Evolutionary conservation across 1,140 invertebrate genomes (phyloP), one percentile per base, ranked within the genome.

Genomic region (Zophobas morio): DNA sequence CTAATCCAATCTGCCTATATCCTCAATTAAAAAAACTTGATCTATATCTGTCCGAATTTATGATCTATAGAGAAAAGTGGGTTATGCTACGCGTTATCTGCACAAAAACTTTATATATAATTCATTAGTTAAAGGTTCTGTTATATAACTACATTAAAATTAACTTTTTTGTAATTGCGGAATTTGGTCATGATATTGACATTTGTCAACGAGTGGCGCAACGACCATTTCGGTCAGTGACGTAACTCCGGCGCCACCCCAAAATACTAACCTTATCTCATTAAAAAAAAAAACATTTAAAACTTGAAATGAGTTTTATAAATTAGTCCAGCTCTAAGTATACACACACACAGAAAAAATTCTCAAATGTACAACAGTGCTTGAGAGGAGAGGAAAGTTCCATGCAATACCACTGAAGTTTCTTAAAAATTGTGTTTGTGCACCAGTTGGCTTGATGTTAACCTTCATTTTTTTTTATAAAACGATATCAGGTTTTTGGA

Each of bases 101-200:
- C 5, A 42, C 60, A 66, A 66, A 66, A 66, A 66, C 60, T 42
- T 66, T 66, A 66, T 66, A 32, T 66, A 72, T 72, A 51, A 54
- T 72, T 72, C 70, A 72, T 66, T 66, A 66, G 70, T 51, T 40
- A 53, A 72, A 72, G 70, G 47, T 72, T 72, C 70, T 36, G 70
- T 72, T 72, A 72, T 72, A 51, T 72, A 72, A 72, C 51, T 35
- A 36, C 70, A 66, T 66, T 66, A 66, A 66, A 66, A 66, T 66
- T 42, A 36, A 39, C 35, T 66, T 66, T 51, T 66, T 66, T 66
- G 42, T 42, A 60, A 66, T 32, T 39, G 37, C 39, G 60, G 60
- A 66, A 66, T 66, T 66, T 66, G 39, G 60, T 66, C 60, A 66
- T 66, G 60, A 66, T 66, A 66, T 66, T 66, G 60, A 66, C 60